phyloP scores from a whole-genome alignment of 2,888 invertebrate genomes.

The Bembecia ichneumoniformis region DNA sequence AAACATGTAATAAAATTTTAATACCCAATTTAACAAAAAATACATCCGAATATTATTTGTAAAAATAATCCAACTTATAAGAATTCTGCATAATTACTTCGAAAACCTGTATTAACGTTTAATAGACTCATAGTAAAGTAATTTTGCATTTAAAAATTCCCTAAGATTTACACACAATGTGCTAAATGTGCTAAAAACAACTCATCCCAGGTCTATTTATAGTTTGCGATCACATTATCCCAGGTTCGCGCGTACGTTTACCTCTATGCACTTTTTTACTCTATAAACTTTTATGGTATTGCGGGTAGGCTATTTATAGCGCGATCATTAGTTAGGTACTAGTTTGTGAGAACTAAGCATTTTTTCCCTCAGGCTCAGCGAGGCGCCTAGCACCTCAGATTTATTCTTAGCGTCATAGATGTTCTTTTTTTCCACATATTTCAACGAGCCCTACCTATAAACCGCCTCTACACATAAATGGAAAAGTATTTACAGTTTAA shows the following conservation, averaged over 20 bases:
- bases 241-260: conserved; percentile 22
- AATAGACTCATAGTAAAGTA: too few relatives aligned
- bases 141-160: too few relatives aligned
- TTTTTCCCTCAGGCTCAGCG: conserved; percentile 14
- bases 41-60: too few relatives aligned
- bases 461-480: too few relatives aligned
- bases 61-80: too few relatives aligned
- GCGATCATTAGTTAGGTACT: conserved; percentile 27
- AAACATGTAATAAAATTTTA: too few relatives aligned
- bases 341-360: conserved; percentile 15
- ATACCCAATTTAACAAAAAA: too few relatives aligned
- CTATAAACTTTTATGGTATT: conserved; percentile 24
- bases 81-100: too few relatives aligned
- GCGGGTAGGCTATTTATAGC: conserved; percentile 28
- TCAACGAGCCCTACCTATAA: too few relatives aligned
- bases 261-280: conserved; percentile 28
- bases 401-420: conserved; percentile 6
- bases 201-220: conserved; percentile 27
- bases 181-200: conserved; percentile 9
- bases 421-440: too few relatives aligned
- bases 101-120: too few relatives aligned
- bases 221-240: conserved; percentile 17
- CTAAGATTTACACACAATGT: background rate
- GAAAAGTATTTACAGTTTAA: too few relatives aligned
- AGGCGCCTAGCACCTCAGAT: conserved; percentile 7